These are phyloP conservation scores for Xestoiulus laeticollis DNA, from an alignment of 2,888 invertebrate genomes.

Conservation along the genomic window DNA sequence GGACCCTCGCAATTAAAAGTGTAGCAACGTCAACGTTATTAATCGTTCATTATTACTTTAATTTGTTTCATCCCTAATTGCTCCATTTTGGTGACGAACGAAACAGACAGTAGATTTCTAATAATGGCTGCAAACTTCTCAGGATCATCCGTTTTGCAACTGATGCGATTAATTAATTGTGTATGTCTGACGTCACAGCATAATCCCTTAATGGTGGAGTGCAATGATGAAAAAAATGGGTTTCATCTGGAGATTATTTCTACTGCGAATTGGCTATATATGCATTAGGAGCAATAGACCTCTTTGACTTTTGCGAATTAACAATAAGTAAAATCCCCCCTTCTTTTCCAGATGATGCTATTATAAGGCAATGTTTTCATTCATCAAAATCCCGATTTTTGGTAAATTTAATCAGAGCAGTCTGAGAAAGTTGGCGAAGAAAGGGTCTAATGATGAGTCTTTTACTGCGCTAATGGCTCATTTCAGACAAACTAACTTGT, in stretches of 20 bases:
- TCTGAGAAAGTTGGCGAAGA: not conserved
- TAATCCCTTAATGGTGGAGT: not conserved
- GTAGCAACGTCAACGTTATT: conserved; percentile 14
- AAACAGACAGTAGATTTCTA: not conserved
- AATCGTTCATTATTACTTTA: conserved; percentile 36
- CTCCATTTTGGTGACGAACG: not conserved
- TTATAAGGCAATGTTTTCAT: conserved; percentile 35
- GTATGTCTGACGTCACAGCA: not conserved
- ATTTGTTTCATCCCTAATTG: conserved; percentile 32
- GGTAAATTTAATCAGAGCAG: not conserved
- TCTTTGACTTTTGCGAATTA: not conserved
- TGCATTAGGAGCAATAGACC: not conserved
- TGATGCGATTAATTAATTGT: conserved; percentile 37
- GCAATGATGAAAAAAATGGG: not conserved
- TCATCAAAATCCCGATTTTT: conserved; percentile 39
- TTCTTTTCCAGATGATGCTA: conserved; percentile 14
- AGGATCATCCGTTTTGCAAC: conserved; percentile 1
- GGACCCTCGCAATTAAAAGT: conserved; percentile 24
- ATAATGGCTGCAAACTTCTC: not conserved
- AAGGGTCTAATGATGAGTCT: not conserved
- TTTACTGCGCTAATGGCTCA: conserved; percentile 41
- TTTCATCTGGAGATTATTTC: conserved; percentile 7
- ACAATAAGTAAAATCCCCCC: not conserved
- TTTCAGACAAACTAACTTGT: conserved; percentile 40
- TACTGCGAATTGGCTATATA: not conserved